Evolutionary conservation across 2,113 vertebrate species (phyloP), one percentile per base, ranked within the genome.

Genomic region (Corythaeola cristata): DNA sequence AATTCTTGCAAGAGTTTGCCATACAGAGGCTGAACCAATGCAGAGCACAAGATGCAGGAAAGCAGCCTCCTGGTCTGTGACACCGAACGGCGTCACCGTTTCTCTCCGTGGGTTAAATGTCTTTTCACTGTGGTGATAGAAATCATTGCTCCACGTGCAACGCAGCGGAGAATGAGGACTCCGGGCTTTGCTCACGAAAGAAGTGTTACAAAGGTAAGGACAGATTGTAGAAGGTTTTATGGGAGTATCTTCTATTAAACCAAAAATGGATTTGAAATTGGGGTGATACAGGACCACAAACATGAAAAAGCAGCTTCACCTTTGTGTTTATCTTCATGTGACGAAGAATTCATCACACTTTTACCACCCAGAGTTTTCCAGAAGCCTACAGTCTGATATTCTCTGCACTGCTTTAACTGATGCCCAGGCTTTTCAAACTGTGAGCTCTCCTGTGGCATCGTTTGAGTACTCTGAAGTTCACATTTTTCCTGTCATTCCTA

Each of bases 21-120:
- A 32, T 44, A 50, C 62, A 35, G 5, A 62, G 35, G 37, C 22
- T 67, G 41, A 80, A 55, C 24, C 12, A 47, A 53, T 4, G 11
- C 35, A 30, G 8, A 79, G 32, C 53, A 15, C 7, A 24, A 30
- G 44, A 45, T 0, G 2, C 33, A 44, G 17, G 44, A 79, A 90
- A 53, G 8, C 11, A 49, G 32, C 20, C 32, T 66, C 45, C 37
- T 47, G 17, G 7, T 49, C 44, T 19, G 4, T 35, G 44, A 19
- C 5, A 5, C 39, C 9, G 21, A 80, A 20, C 1, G 0, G 23
- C 0, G 0, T 44, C 64, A 44, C n/a, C 4, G 3, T 59, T 75
- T 8, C 37, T 6, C 15, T 12, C 15, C 30, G 23, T 12, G 22
- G 28, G 30, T 26, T 12, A 59, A 73, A 52, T 33, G 18, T 22